These are phyloP conservation scores for Muricea muricata DNA, from an alignment of 92 coral and sea anemone genomes.

Conservation along the genomic window DNA sequence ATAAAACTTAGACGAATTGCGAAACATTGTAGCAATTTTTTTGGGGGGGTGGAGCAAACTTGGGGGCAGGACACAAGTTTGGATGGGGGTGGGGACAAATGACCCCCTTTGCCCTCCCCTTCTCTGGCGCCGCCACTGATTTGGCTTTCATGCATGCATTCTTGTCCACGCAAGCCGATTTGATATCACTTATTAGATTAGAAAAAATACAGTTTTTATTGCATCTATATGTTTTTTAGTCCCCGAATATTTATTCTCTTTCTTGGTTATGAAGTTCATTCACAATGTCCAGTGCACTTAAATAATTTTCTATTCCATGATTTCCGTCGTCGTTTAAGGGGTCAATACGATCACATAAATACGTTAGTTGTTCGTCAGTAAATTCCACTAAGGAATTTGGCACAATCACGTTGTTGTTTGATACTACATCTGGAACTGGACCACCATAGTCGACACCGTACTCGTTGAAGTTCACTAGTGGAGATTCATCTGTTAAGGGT, in stretches of 20 bases:
- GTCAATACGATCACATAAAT: constrained; percentile 22
- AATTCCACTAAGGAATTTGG: not conserved
- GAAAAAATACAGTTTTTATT: not conserved
- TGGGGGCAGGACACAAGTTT: no score
- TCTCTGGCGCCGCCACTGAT: no score
- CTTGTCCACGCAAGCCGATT: not conserved
- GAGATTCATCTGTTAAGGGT: not conserved
- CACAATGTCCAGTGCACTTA: constrained; percentile 32
- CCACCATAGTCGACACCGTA: not conserved
- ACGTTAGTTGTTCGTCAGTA: no score
- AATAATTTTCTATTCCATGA: constrained; percentile 42
- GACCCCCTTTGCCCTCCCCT: no score
- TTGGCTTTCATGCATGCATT: not conserved
- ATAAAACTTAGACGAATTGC: no score
- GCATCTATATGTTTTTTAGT: not conserved
- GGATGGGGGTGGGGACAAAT: no score
- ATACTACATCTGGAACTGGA: not conserved
- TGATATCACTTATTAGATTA: not conserved
- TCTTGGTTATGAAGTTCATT: constrained; percentile 35
- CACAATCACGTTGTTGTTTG: not conserved
- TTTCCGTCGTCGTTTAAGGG: constrained; percentile 49
- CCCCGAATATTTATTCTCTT: not conserved
- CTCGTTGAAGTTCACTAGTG: constrained; percentile 8
- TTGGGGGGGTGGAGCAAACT: no score
- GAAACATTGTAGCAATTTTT: no score